phyloP scores from a whole-genome alignment of 2,888 invertebrate species.

The Tachina grossa region DNA sequence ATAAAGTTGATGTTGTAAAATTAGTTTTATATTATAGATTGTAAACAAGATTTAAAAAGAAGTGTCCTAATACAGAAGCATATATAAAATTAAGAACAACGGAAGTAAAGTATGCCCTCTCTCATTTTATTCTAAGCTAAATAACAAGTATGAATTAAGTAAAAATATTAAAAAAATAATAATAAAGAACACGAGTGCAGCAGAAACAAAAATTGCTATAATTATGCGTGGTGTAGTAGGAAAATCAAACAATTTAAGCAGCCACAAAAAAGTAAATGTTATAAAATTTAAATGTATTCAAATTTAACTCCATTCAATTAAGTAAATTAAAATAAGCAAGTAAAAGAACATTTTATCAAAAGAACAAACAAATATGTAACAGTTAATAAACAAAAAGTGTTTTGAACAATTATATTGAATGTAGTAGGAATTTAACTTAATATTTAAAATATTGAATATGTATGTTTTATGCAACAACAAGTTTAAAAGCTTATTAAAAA shows the following conservation, averaged over 20 bases:
- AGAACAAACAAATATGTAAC: constrained; percentile 8
- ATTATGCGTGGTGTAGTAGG: constrained; percentile 49
- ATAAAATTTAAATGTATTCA: constrained; percentile 73
- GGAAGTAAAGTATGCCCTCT: constrained; percentile 66
- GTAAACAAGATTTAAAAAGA: constrained; percentile 39
- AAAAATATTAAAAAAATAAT: background rate
- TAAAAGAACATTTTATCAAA: constrained; percentile 22
- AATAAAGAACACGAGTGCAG: constrained; percentile 12
- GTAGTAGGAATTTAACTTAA: constrained; percentile 60
- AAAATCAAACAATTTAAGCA: constrained; percentile 33
- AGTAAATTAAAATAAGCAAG: constrained; percentile 25
- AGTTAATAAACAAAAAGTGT: constrained; percentile 44
- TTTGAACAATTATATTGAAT: constrained; percentile 58
- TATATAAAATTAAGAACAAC: constrained; percentile 64
- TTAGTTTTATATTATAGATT: constrained; percentile 54
- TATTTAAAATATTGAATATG: constrained; percentile 64
- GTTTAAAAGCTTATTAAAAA: constrained; percentile 37
- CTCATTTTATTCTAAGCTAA: constrained; percentile 33
- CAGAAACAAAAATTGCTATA: constrained; percentile 18
- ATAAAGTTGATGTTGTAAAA: constrained; percentile 61
- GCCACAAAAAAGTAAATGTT: constrained; percentile 41
- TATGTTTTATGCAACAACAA: constrained; percentile 61
- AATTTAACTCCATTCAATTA: constrained; percentile 53
- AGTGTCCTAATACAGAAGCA: constrained; percentile 54
- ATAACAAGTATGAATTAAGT: background rate